These are phyloP conservation scores for Centropyge bicolor DNA, from an alignment of 2,797 vertebrate genomes.

Conservation along the genomic window DNA sequence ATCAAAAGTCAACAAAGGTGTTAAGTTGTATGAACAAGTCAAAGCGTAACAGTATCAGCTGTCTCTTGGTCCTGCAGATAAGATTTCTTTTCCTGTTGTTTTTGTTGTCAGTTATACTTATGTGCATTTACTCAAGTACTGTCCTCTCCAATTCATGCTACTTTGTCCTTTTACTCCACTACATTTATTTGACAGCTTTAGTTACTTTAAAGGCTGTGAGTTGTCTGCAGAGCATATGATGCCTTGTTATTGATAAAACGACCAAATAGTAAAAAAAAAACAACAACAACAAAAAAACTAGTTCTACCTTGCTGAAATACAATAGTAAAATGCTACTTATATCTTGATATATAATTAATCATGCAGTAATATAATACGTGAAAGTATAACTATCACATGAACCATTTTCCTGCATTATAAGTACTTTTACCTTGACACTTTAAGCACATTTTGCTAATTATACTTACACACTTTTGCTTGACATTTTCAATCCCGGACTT, in stretches of 20 bases:
- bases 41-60: not conserved
- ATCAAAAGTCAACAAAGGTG: not conserved
- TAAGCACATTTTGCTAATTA: not conserved
- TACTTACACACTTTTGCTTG: not conserved
- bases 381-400: not conserved
- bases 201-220: not conserved
- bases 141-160: not conserved
- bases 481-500: not conserved
- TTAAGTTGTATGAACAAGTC: not conserved
- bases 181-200: not conserved
- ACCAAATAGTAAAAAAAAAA: not conserved
- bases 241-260: not conserved
- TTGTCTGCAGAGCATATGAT: not conserved
- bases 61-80: not conserved
- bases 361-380: not conserved
- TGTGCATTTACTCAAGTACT: not conserved
- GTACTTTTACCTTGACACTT: not conserved
- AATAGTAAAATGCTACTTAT: not conserved
- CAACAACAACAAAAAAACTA: too few species aligned
- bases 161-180: too few species aligned
- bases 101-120: not conserved
- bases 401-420: not conserved
- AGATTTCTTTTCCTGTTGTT: not conserved
- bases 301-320: not conserved
- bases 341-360: not conserved